Evolutionary conservation across 2,888 invertebrate genomes (phyloP), one percentile per base, ranked within the genome.

Genomic region (Temnothorax unifasciatus): DNA sequence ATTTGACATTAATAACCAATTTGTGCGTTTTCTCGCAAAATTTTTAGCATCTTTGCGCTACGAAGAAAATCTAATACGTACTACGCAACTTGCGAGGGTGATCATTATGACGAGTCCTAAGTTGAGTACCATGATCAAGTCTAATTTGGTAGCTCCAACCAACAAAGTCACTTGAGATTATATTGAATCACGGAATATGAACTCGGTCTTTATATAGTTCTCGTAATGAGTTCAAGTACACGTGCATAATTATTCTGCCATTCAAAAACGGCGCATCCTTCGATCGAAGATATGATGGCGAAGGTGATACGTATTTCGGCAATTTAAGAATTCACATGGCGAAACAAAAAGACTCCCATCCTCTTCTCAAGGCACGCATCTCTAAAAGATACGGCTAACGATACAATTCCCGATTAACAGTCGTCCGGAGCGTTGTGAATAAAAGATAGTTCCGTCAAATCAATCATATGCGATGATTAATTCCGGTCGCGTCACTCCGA

Each of bases 281-380:
- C 71, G 68, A 85, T 89, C 50, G 61, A 71, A 84, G 76, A 82
- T 68, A 66, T 21, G 50, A 18, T 41, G 79, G 86, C 85, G 89
- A 89, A 84, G 89, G 86, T 85, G 84, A 89, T 88, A 84, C 86
- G 83, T 85, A 88, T 89, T 89, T 87, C 75, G 83, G 87, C 84
- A 86, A 87, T 88, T 88, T 82, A 86, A 69, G 11, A 52, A 57
- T 88, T 29, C 63, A 77, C 84, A 87, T 38, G 87, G 88, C 21
- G 63, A 50, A 63, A 61, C 73, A 44, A 57, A 44, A 57, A 38
- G 13, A 75, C 61, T 29, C 29, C 63, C 54, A 74, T 73, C 57
- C 38, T 85, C 54, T 29, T 75, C 41, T 25, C 44, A 47, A 18
- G 59, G 41, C n/a, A n/a, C 25, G 25, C 3, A 29, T 29, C 29